Conservation (phyloP, 2,888 invertebrate genomes). For the Ptychoptera albimana region DNA sequence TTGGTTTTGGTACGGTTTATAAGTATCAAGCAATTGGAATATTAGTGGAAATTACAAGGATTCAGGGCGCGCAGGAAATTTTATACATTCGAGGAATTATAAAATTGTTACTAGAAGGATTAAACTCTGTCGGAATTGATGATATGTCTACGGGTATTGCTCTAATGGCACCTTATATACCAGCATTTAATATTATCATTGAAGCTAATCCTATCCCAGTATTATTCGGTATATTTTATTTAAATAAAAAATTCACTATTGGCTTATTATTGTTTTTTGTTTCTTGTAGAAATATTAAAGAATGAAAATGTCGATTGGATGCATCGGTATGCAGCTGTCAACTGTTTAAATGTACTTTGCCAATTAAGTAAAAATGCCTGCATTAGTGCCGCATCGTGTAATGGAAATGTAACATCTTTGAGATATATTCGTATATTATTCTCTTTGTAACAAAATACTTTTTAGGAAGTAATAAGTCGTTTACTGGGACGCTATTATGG, state of each 20-base stretch:
- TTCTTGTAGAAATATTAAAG: neutral
- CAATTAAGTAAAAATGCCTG: neutral
- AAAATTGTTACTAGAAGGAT: neutral
- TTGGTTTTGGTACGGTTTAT: neutral
- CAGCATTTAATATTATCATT: neutral
- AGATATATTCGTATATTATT: too few species aligned
- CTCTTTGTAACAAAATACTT: too few species aligned
- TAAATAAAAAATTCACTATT: neutral
- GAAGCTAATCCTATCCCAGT: neutral
- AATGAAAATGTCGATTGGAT: neutral
- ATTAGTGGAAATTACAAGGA: slow-evolving; percentile 1
- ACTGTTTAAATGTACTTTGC: neutral
- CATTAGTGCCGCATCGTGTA: neutral
- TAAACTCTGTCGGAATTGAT: neutral
- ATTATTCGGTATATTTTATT: neutral
- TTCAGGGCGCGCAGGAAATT: neutral
- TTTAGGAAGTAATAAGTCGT: neutral
- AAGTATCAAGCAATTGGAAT: slow-evolving; percentile 1
- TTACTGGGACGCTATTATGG: slow-evolving; percentile 5
- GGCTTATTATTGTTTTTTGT: neutral
- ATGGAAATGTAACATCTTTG: neutral
- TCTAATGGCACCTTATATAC: neutral
- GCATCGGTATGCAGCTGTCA: neutral
- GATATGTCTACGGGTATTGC: neutral
- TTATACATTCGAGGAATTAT: neutral